Evolutionary conservation across 2,888 invertebrate species (phyloP).

Genomic region (Idaea dimidiata): DNA sequence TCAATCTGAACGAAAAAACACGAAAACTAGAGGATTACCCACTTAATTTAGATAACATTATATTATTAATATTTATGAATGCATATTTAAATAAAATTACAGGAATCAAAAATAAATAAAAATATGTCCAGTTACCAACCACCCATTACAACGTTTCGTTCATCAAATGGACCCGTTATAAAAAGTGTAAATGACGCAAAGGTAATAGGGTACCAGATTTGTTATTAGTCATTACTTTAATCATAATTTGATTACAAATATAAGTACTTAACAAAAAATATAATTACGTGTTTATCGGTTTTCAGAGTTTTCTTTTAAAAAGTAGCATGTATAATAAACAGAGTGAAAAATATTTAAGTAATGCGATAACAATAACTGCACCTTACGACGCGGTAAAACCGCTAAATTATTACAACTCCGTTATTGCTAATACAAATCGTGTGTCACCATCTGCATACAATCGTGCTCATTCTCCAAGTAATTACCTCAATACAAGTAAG

Average conservation of each 20-base stretch:
- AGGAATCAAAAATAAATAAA: constrained; percentile 40
- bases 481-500: not conserved
- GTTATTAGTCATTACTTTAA: not conserved
- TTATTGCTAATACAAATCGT: not conserved
- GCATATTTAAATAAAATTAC: constrained; percentile 16
- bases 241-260: not conserved
- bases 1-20: too few relatives aligned
- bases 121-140: constrained; percentile 26
- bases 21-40: too few relatives aligned
- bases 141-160: constrained; percentile 47
- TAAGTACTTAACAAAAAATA: too few relatives aligned
- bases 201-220: constrained; percentile 38
- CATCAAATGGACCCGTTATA: constrained; percentile 53
- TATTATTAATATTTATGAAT: not conserved
- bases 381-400: constrained; percentile 38
- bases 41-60: too few relatives aligned
- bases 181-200: constrained; percentile 61
- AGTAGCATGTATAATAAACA: constrained; percentile 46
- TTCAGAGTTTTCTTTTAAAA: constrained; percentile 53
- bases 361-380: constrained; percentile 44
- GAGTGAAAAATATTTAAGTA: constrained; percentile 40
- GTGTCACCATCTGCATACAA: not conserved
- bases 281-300: constrained; percentile 12
- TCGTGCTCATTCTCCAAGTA: not conserved
- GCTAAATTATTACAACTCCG: constrained; percentile 25